Evolutionary conservation across 2,113 vertebrate genomes (phyloP), one percentile per base, ranked within the genome.

Genomic region (Rhombomys opimus): DNA sequence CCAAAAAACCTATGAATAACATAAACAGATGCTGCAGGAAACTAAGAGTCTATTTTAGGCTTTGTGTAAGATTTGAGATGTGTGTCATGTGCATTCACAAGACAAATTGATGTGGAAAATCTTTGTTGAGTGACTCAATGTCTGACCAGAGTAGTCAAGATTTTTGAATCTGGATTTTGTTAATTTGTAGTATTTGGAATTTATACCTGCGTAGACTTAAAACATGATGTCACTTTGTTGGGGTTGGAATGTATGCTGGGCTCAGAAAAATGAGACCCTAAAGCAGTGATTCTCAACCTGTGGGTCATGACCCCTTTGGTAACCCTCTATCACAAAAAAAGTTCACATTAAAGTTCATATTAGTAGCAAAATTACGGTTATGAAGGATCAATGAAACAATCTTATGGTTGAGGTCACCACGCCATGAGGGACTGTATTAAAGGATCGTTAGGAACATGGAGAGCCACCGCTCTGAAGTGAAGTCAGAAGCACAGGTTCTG

Each of bases 11-110:
- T 81, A 15, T 91, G 82, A 68, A 76, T 80, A 89, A 65, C 17
- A 67, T 63, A 50, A 41, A 65, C 61, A 94, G 84, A 87, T 78
- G 27, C 89, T 91, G 35, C 90, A 95, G 80, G 32, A 88, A 96
- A 68, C 3, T 85, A 91, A 85, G 94, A 41, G 52, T 59, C 35
- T 15, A 52, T n/a, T 92, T 96, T 87, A 27, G 80, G 78, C 23
- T 68, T 93, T 59, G 84, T 93, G 38, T 61, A 41, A 89, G 32
- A 76, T 86, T 85, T 80, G 35, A 75, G 57, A 70, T 57, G 9
- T 86, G 38, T 46, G 8, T 50, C 32, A 4, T 50, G 82, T 68
- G 35, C 32, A 75, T 25, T 63, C 12, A 87, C 8, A 59, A 12
- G 63, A 75, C 25, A 41, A 0, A 1, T 85, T 67, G 35, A 68